Base-by-base conservation (phyloP, 2,888 invertebrate species). In the Spilarctia lutea region DNA sequence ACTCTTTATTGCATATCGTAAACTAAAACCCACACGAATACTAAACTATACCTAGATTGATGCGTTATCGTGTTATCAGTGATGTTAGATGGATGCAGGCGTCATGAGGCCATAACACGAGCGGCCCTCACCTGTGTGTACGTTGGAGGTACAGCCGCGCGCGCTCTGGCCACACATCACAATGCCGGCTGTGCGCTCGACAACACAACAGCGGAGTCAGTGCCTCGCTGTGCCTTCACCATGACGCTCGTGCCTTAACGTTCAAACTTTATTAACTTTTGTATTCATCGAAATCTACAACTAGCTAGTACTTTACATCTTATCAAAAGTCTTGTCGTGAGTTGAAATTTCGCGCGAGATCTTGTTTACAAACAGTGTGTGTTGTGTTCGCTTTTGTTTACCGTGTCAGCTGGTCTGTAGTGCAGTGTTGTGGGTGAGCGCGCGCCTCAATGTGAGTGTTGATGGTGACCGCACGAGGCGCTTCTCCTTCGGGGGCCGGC, bases 171-270 rank as follows among this genome's bases (percentile, higher is more conserved):
- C 77, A 74, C 71, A 75, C 85, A 73, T 79, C 79, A 78, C 68
- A 63, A 74, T 35, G 71, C 74, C 74, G 70, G 60, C 77, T 70
- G 75, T 30, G 65, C 76, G 75, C 75, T 79, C 75, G 68, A 71
- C 78, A 70, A 75, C 78, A 77, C 75, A 76, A 67, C 82, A 77
- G 82, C 71, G 72, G 45, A 65, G 74, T 81, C 91, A 93, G 93
- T 93, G 84, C 88, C 89, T 85, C 91, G 90, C 89, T 80, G 93
- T 90, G 91, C 93, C 93, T 93, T 89, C 85, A 72, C 75, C 86
- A 80, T 78, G 86, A 84, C 90, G 83, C 92, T 83, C 91, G 94
- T 92, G 91, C 91, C 88, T 91, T 89, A 83, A 39, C 33, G 35
- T 67, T 42, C 39, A 52, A 42, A 45, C 27, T 52, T 68, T 35